Evolutionary conservation across 2,797 vertebrate genomes (phyloP).

Genomic region (Chiroxiphia lanceolata): DNA sequence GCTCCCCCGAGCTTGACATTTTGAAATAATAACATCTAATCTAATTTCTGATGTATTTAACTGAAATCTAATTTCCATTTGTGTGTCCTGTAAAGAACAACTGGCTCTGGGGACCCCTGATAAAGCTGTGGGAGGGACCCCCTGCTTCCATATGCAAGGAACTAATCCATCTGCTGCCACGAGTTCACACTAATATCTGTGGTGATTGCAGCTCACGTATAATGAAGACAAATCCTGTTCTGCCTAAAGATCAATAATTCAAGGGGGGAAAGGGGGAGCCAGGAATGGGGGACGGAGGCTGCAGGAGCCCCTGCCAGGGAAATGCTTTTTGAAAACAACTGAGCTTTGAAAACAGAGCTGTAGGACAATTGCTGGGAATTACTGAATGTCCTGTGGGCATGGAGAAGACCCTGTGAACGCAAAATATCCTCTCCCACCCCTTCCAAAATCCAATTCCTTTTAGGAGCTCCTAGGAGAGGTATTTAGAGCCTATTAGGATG

Average conservation of each 20-base stretch:
- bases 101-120: slow-evolving; percentile 42
- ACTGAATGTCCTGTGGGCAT: not conserved
- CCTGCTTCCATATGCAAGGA: slow-evolving; percentile 23
- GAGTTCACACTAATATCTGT: slow-evolving; percentile 52
- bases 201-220: slow-evolving; percentile 47
- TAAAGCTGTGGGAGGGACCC: slow-evolving; percentile 29
- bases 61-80: slow-evolving; percentile 54
- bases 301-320: slow-evolving; percentile 13
- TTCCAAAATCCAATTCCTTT: slow-evolving; percentile 46
- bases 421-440: not conserved
- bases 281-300: not conserved
- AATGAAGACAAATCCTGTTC: slow-evolving; percentile 67
- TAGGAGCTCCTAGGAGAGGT: slow-evolving; percentile 47
- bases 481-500: slow-evolving; percentile 59
- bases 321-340: slow-evolving; percentile 16
- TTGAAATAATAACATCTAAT: slow-evolving; percentile 49
- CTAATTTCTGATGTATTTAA: slow-evolving; percentile 58
- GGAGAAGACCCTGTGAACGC: slow-evolving; percentile 26
- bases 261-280: slow-evolving; percentile 9
- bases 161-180: slow-evolving; percentile 57
- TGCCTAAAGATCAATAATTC: slow-evolving; percentile 62
- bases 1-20: not conserved
- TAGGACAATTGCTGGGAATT: slow-evolving; percentile 57
- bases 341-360: slow-evolving; percentile 19
- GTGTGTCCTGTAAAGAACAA: slow-evolving; percentile 41